These are phyloP conservation scores for Phyllostomus hastatus DNA, from an alignment of 2,113 vertebrate species.

Conservation along the genomic window DNA sequence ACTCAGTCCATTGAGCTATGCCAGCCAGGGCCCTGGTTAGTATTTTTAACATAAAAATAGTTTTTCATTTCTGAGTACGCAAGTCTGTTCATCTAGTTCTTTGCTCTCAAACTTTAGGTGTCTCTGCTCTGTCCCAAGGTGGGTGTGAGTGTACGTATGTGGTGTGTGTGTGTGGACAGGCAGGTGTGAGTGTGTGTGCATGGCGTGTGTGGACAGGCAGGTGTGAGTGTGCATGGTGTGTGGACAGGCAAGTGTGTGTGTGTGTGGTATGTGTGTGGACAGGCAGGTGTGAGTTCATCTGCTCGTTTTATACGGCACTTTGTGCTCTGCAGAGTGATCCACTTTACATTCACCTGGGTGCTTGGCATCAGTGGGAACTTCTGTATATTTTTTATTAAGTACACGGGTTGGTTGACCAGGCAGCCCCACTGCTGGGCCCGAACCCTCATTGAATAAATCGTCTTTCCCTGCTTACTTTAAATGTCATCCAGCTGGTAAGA, in stretches of 20 bases:
- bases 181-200: not conserved
- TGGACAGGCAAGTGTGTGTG: not conserved
- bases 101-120: not conserved
- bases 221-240: not conserved
- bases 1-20: too few relatives aligned
- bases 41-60: not conserved
- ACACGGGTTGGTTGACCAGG: not conserved
- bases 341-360: not conserved
- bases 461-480: not conserved
- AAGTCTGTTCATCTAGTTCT: not conserved
- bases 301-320: too few relatives aligned
- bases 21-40: not conserved
- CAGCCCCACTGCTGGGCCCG: not conserved
- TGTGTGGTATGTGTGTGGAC: not conserved
- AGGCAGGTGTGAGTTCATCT: accelerated
- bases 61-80: not conserved
- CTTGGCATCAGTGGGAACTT: not conserved
- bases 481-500: not conserved
- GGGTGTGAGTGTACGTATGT: not conserved
- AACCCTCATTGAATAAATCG: not conserved
- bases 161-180: not conserved
- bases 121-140: not conserved
- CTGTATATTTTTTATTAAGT: not conserved
- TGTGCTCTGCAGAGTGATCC: not conserved
- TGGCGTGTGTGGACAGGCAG: not conserved